Conservation (phyloP, 2,888 invertebrate genomes). For the Pseudanteris insignis region DNA sequence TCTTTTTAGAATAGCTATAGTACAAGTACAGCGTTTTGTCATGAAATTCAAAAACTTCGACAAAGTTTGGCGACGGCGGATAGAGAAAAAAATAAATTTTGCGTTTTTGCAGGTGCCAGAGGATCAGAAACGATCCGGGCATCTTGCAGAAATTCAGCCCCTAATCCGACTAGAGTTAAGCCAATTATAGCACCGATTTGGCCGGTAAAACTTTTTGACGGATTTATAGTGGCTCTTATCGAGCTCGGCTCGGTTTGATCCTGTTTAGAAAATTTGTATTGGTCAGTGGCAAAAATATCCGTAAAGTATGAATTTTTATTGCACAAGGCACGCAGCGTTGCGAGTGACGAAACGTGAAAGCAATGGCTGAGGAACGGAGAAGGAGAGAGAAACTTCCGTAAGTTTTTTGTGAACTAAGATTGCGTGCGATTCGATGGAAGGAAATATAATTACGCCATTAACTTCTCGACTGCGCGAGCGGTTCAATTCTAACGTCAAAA, state of each 20-base stretch:
- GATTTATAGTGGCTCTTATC: slow-evolving; percentile 44
- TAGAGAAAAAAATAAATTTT: slow-evolving; percentile 22
- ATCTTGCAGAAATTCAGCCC: slow-evolving; percentile 43
- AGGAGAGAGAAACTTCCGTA: not conserved
- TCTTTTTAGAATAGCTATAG: not conserved
- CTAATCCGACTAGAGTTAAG: slow-evolving; percentile 45
- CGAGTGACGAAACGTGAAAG: not conserved
- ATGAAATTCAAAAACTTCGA: slow-evolving; percentile 9
- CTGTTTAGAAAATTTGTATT: slow-evolving; percentile 35
- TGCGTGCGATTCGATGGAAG: slow-evolving; percentile 17
- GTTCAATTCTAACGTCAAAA: slow-evolving; percentile 23
- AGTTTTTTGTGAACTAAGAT: not conserved
- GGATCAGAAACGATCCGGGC: slow-evolving; percentile 38
- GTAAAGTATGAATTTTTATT: slow-evolving; percentile 15
- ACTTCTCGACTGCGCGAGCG: slow-evolving; percentile 8
- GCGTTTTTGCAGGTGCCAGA: slow-evolving; percentile 33
- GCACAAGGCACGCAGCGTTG: slow-evolving; percentile 12
- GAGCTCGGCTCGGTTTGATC: slow-evolving; percentile 36
- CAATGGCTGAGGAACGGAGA: not conserved
- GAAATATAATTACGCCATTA: slow-evolving; percentile 19
- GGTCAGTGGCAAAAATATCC: slow-evolving; percentile 16
- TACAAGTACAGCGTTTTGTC: slow-evolving; percentile 3
- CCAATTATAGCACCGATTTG: slow-evolving; percentile 46
- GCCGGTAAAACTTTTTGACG: slow-evolving; percentile 45
- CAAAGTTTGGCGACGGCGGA: slow-evolving; percentile 33